Conservation (phyloP, 1,140 invertebrate genomes). For the Solenopsis fugax region DNA sequence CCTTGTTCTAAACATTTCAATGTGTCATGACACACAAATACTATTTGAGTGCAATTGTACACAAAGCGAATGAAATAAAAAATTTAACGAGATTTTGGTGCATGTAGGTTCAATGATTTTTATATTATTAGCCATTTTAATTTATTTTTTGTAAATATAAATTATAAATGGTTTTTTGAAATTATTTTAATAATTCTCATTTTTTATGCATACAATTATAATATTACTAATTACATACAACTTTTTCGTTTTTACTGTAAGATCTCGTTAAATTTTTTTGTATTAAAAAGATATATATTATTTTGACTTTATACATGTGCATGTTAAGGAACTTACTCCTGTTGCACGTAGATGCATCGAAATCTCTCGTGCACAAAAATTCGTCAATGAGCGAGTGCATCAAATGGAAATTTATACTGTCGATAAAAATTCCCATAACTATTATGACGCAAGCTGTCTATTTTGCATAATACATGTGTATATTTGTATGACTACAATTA, state of each 20-base stretch:
- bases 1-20: constrained; percentile 21
- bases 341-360: constrained; percentile 44
- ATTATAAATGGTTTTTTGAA: background rate
- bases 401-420: background rate
- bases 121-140: background rate
- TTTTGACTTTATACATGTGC: background rate
- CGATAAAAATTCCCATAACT: background rate
- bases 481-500: background rate
- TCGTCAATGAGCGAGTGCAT: constrained; percentile 46
- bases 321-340: constrained; percentile 5
- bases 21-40: background rate
- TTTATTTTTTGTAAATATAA: background rate
- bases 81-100: background rate
- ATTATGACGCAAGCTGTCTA: background rate
- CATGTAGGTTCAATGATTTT: background rate
- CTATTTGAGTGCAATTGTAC: background rate
- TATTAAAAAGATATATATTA: background rate
- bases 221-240: constrained; percentile 12
- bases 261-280: background rate
- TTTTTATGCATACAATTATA: background rate
- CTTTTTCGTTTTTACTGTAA: background rate
- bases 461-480: background rate
- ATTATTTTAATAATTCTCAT: background rate
- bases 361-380: constrained; percentile 53
- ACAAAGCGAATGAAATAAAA: background rate